These are phyloP conservation scores for Dromius quadrimaculatus DNA, from an alignment of 2,888 invertebrate genomes.

Conservation along the genomic window DNA sequence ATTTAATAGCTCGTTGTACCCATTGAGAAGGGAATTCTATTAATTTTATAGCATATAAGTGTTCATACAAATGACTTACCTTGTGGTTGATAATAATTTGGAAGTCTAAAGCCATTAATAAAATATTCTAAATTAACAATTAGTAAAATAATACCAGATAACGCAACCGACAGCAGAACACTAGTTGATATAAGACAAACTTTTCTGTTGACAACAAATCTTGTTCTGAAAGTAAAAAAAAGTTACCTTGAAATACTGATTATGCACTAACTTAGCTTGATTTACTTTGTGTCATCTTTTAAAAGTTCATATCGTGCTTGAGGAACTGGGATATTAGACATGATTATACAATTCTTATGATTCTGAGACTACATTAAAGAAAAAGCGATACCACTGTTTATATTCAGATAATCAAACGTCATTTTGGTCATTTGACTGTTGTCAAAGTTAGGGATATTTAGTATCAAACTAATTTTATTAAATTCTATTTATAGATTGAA, in stretches of 20 bases:
- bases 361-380: slow-evolving; percentile 29
- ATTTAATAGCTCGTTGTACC: slow-evolving; percentile 60
- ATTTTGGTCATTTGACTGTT: too few species aligned
- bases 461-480: too few species aligned
- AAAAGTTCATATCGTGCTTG: slow-evolving; percentile 56
- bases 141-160: slow-evolving; percentile 40
- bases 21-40: slow-evolving; percentile 58
- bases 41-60: slow-evolving; percentile 12
- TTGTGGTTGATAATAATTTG: slow-evolving; percentile 39
- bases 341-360: slow-evolving; percentile 24
- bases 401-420: slow-evolving; percentile 13
- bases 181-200: slow-evolving; percentile 45
- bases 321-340: slow-evolving; percentile 54
- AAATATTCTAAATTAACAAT: slow-evolving; percentile 43
- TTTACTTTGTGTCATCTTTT: slow-evolving; percentile 55
- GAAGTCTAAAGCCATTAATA: slow-evolving; percentile 42
- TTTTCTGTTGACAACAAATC: slow-evolving; percentile 45
- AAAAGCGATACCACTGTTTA: not conserved
- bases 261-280: not conserved
- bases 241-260: slow-evolving; percentile 41
- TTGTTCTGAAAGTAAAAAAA: slow-evolving; percentile 34
- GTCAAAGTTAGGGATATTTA: too few species aligned
- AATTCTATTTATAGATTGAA: too few species aligned
- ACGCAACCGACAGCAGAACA: slow-evolving; percentile 35
- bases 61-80: slow-evolving; percentile 25